Percentiles rank a stretch among this genome's conserved stretches.
Evolutionary conservation across 2,113 vertebrate genomes (phyloP).

Genomic region (Phalacrocorax carbo): DNA sequence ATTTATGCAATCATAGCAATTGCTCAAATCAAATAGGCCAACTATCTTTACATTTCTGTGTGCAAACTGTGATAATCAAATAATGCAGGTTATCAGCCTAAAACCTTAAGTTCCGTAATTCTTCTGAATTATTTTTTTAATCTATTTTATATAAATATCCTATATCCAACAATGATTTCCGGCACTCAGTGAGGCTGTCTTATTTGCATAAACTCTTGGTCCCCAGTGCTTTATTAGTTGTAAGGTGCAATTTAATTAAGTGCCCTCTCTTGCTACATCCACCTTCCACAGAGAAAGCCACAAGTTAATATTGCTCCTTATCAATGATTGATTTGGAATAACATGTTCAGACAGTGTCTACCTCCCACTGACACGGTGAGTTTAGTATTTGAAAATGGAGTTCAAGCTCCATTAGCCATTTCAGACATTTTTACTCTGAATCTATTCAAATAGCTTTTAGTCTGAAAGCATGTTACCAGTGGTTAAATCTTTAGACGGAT

Average conservation of each 20-base stretch:
- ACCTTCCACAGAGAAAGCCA: neutral
- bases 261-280: neutral
- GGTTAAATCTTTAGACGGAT: neutral
- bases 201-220: neutral
- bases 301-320: neutral
- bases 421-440: neutral
- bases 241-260: neutral
- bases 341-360: neutral
- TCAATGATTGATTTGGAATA: neutral
- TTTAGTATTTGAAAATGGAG: neutral
- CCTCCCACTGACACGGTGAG: neutral
- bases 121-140: neutral
- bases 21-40: neutral
- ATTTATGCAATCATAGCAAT: neutral
- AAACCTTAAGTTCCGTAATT: neutral
- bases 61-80: neutral
- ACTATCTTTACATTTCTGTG: neutral
- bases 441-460: neutral
- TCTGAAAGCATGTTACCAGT: neutral
- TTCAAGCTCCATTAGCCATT: neutral
- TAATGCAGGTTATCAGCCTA: neutral
- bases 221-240: neutral
- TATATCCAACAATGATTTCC: neutral
- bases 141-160: neutral
- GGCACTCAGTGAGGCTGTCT: neutral